These are phyloP conservation scores for Drosophila kanapiae DNA, from an alignment of 1,140 invertebrate species.

Conservation along the genomic window DNA sequence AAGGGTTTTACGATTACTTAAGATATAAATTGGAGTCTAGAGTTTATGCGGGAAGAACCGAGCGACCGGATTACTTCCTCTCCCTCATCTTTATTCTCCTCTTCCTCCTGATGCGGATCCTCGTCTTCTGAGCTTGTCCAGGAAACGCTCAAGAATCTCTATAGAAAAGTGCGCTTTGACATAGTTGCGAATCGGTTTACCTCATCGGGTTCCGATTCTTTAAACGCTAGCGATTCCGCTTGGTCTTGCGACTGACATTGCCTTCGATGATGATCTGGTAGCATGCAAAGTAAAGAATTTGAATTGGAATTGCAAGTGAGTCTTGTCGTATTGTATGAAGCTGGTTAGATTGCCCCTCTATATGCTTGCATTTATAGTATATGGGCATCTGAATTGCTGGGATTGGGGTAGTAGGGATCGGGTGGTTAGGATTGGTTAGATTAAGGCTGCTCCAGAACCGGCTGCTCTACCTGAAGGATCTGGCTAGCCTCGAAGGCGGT, in stretches of 20 bases:
- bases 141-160: slow-evolving; percentile 13
- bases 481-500: slow-evolving; percentile 86
- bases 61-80: slow-evolving; percentile 7
- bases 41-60: slow-evolving; percentile 28
- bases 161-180: slow-evolving; percentile 42
- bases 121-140: not conserved
- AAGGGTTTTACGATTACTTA: slow-evolving; percentile 51
- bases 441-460: slow-evolving; percentile 7
- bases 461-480: slow-evolving; percentile 76
- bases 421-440: slow-evolving; percentile 34
- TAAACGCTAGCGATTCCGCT: slow-evolving; percentile 85
- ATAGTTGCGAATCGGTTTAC: slow-evolving; percentile 80
- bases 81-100: slow-evolving; percentile 7
- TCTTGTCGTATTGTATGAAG: slow-evolving; percentile 1
- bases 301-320: slow-evolving; percentile 25
- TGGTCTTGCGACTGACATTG: slow-evolving; percentile 84
- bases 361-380: slow-evolving; percentile 4
- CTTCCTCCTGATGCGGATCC: slow-evolving; percentile 6
- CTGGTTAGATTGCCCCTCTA: not conserved
- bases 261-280: slow-evolving; percentile 84
- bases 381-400: slow-evolving; percentile 62
- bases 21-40: slow-evolving; percentile 42
- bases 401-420: slow-evolving; percentile 16
- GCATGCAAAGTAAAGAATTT: slow-evolving; percentile 34
- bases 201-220: slow-evolving; percentile 84